Conservation (phyloP, 2,797 vertebrate genomes). For the Falco rusticolus region DNA sequence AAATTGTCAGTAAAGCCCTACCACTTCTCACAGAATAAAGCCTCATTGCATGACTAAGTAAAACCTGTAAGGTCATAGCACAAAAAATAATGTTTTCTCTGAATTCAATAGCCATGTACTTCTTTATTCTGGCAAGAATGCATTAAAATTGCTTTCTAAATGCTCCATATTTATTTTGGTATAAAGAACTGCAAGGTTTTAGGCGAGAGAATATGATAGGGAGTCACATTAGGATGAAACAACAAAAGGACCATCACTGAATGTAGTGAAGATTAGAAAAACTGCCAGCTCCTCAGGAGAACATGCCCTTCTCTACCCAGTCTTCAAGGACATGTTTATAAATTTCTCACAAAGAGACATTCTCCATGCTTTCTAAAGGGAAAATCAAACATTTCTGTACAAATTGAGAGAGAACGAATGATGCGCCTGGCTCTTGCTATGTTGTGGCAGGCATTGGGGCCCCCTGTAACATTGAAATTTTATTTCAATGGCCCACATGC, state of each 20-base stretch:
- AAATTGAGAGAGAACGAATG: neutral
- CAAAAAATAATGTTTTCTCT: neutral
- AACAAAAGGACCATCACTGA: neutral
- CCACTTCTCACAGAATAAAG: neutral
- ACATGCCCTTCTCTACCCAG: neutral
- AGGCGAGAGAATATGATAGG: neutral
- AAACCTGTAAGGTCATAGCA: neutral
- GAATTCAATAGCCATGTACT: neutral
- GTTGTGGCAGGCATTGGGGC: no score
- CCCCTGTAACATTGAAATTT: neutral
- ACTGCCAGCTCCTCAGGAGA: neutral
- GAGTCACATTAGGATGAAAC: neutral
- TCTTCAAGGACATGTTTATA: constrained; percentile 43
- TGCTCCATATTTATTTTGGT: neutral
- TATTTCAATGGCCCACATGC: neutral
- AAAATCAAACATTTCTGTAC: constrained; percentile 8
- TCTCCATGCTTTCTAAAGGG: neutral
- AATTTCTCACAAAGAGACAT: constrained; percentile 10
- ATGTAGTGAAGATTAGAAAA: constrained; percentile 10
- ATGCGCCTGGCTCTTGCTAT: neutral
- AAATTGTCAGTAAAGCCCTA: neutral
- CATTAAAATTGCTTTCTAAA: constrained; percentile 13
- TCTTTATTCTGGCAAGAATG: neutral
- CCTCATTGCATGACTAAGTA: neutral
- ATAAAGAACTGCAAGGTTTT: neutral